Base-by-base conservation (phyloP, 2,888 invertebrate genomes). In the Homarus gammarus region DNA sequence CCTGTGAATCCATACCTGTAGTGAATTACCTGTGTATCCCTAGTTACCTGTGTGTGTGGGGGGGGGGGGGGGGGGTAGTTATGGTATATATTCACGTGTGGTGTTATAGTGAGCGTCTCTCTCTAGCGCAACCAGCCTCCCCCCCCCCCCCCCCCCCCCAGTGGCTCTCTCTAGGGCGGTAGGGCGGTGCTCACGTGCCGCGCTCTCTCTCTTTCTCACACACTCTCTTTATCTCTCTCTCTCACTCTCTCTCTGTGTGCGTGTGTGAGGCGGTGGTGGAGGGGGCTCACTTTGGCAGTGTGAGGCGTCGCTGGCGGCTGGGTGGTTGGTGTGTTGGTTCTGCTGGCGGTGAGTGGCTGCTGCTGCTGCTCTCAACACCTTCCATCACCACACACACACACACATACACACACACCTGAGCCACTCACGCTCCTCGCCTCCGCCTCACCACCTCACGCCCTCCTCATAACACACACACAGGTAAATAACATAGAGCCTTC, bases 261-360 rank as follows among this genome's bases (percentile, higher is more conserved):
- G 56, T 6, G 56, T 1, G 56, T 18, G 44, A 49, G 44, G 1
- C 10, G 12, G 44, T 10, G n/a, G n/a, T 6, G 44, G 56, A 5
- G 56, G 56, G 56, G 56, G 56, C 5, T 27, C 18, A 64, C 18
- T 64, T n/a, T 64, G 27, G n/a, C 64, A 64, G 64, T 64, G 64
- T 64, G 64, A 27, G 64, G 64, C 64, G 64, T 64, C 27, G 64
- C 64, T 64, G 8, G 64, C 64, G 5, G 64, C 64, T 64, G 64
- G 64, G 64, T 64, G 6, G 64, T 22, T 18, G 22, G 56, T 18
- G 22, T 56, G 56, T 15, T 56, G 56, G 15, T 10, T 3, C 3
- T 10, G 15, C 3, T 18, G 18, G 56, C 22, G 12, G 56, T 56
- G 56, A 5, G 56, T 8, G 56, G 56, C 18, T 15, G 56, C 18